Evolutionary conservation across 2,888 invertebrate species (phyloP).

Genomic region (Phania funesta): DNA sequence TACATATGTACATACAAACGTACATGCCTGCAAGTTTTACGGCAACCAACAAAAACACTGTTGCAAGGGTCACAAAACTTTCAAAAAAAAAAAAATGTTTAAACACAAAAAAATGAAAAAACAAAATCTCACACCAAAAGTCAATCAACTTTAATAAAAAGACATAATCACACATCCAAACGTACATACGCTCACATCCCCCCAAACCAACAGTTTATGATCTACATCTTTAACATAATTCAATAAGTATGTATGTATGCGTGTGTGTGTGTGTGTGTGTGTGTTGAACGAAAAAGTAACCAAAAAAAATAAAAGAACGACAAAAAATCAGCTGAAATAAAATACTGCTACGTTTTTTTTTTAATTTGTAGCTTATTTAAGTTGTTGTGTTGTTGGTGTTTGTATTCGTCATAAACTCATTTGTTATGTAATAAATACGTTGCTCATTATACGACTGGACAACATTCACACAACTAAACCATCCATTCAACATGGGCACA

Average conservation of each 20-base stretch:
- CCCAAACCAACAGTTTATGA: constrained; percentile 16
- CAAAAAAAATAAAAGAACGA: constrained; percentile 17
- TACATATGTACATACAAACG: constrained; percentile 8
- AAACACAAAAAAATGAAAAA: neutral
- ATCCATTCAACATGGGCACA: neutral
- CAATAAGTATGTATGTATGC: constrained; percentile 2
- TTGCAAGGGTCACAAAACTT: constrained; percentile 66
- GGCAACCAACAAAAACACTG: constrained; percentile 46
- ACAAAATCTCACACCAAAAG: constrained; percentile 55
- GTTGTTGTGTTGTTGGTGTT: neutral
- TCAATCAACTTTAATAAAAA: constrained; percentile 58
- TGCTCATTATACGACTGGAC: constrained; percentile 49
- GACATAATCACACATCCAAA: neutral
- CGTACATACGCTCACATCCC: neutral
- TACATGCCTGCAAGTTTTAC: constrained; percentile 63
- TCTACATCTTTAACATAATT: constrained; percentile 51
- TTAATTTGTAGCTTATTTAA: neutral
- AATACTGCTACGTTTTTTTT: constrained; percentile 28
- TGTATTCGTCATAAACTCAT: constrained; percentile 21
- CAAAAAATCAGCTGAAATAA: constrained; percentile 34
- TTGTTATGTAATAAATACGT: constrained; percentile 58
- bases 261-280: too few relatives aligned
- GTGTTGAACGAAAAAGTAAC: constrained; percentile 21
- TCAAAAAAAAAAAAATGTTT: constrained; percentile 46
- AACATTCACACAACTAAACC: constrained; percentile 17